Evolutionary conservation across 2,797 vertebrate species (phyloP).

Genomic region (Salarias fasciatus): DNA sequence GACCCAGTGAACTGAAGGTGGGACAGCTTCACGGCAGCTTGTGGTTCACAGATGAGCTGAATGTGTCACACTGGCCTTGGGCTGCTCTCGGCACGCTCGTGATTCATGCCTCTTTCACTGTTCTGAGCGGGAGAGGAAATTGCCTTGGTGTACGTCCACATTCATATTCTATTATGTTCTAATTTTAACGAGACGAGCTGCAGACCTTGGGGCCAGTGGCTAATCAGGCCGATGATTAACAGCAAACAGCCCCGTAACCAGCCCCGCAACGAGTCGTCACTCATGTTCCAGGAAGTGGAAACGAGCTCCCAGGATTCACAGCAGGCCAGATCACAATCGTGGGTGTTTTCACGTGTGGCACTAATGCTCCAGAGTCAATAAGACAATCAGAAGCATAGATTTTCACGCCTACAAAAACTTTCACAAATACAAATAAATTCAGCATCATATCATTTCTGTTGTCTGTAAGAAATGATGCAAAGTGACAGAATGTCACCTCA

Average conservation of each 20-base stretch:
- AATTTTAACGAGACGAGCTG: slow-evolving; percentile 65
- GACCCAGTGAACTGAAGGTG: too few relatives aligned
- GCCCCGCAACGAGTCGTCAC: slow-evolving; percentile 44
- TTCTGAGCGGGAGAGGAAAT: slow-evolving; percentile 57
- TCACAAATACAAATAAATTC: too few relatives aligned
- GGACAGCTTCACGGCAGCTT: slow-evolving; percentile 10
- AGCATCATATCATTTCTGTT: too few relatives aligned
- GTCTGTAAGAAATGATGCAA: too few relatives aligned
- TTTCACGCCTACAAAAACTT: too few relatives aligned
- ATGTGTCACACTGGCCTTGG: slow-evolving; percentile 19
- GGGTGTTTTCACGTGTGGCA: slow-evolving; percentile 11
- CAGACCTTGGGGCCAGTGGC: slow-evolving; percentile 51
- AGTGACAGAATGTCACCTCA: too few relatives aligned
- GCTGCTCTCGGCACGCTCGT: slow-evolving; percentile 37
- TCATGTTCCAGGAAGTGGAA: slow-evolving; percentile 42
- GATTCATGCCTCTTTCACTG: slow-evolving; percentile 53
- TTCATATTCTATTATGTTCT: slow-evolving; percentile 68
- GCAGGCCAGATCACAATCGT: neutral
- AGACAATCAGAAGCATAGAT: neutral
- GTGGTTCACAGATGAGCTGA: slow-evolving; percentile 22
- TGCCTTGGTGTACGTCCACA: slow-evolving; percentile 49
- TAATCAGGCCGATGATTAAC: slow-evolving; percentile 67
- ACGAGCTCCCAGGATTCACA: slow-evolving; percentile 2
- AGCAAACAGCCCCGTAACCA: slow-evolving; percentile 55
- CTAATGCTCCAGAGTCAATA: neutral